Evolutionary conservation across 2,888 invertebrate species (phyloP), one percentile per base, ranked within the genome.

Genomic region (Eilema sororculum): DNA sequence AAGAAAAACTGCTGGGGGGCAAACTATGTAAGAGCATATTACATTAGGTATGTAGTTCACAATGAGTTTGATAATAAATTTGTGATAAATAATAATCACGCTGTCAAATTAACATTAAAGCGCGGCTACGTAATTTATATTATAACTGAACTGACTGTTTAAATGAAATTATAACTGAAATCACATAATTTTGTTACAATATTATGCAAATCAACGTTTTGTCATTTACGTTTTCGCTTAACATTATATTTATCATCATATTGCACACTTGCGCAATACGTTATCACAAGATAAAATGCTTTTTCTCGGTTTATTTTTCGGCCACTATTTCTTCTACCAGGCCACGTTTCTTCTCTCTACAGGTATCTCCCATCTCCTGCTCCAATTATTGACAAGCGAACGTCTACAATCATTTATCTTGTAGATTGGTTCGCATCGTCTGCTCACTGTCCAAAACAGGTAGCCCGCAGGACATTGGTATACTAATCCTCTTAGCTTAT

Each of bases 401-500:
- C 90, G 89, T 74, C 92, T 92, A 68, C 98, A 98, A 84, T 96
- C 96, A 69, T 96, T 95, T 65, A 98, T 90, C 84, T 96, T 96
- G 61, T 94, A 91, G 0, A 94, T 92, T 60, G 96, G 96, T 90
- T 98, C 98, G 87, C 98, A 98, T 84, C 97, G 95, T 89, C 97
- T 96, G 81, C 97, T 98, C 5, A 97, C 96, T 60, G 97, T 96
- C 97, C 98, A 98, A 87, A 97, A 98, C 6, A 97, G 95, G 82
- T 96, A 98, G 60, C 97, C 97, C 82, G 96, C 94, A 0, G 98
- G 98, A 90, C 98, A 98, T 84, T 97, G 97, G 88, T 97, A 97
- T 20, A 98, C 93, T 82, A 96, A 96, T 22, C 97, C 98, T 89
- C 96, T 95, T 79, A 97, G 87, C 67, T 91, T 95, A 62, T 93